Evolutionary conservation across 1,140 invertebrate genomes (phyloP).

Genomic region (Orussus abietinus): DNA sequence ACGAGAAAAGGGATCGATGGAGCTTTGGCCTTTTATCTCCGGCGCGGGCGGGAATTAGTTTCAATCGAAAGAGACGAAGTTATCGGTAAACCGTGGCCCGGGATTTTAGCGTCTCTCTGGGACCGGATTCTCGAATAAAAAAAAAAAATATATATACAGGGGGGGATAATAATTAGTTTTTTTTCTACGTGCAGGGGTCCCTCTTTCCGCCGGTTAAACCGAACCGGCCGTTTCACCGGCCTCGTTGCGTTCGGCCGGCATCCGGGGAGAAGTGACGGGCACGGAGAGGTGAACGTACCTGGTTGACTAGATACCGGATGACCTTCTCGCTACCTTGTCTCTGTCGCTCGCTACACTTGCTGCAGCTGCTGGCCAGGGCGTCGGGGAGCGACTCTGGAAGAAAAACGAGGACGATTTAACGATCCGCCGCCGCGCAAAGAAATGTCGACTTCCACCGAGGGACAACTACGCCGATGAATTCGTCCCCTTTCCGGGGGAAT

Average conservation of each 20-base stretch:
- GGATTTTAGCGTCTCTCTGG: too few relatives aligned
- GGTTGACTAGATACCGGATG: constrained; percentile 47
- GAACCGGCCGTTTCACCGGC: too few relatives aligned
- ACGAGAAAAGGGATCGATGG: too few relatives aligned
- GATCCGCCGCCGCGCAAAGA: constrained; percentile 62
- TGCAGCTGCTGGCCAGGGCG: constrained; percentile 58
- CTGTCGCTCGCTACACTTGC: constrained; percentile 61
- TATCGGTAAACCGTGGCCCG: too few relatives aligned
- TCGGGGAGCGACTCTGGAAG: constrained; percentile 55
- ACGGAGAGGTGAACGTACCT: constrained; percentile 25
- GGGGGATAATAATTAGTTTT: too few relatives aligned
- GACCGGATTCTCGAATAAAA: too few relatives aligned
- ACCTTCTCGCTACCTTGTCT: constrained; percentile 54
- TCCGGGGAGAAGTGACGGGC: constrained; percentile 19
- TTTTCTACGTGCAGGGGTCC: too few relatives aligned
- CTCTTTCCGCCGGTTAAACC: too few relatives aligned
- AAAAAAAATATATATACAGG: too few relatives aligned
- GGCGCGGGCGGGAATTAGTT: not conserved
- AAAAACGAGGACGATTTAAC: constrained; percentile 16
- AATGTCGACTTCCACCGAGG: too few relatives aligned
- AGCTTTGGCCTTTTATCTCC: not conserved
- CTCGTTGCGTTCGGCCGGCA: constrained; percentile 15
- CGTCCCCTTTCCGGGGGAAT: constrained; percentile 59
- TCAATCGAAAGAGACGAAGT: too few relatives aligned
- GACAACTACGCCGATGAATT: too few relatives aligned